Base-by-base conservation (phyloP, 2,888 invertebrate genomes). In the Hyppa rectilinea region DNA sequence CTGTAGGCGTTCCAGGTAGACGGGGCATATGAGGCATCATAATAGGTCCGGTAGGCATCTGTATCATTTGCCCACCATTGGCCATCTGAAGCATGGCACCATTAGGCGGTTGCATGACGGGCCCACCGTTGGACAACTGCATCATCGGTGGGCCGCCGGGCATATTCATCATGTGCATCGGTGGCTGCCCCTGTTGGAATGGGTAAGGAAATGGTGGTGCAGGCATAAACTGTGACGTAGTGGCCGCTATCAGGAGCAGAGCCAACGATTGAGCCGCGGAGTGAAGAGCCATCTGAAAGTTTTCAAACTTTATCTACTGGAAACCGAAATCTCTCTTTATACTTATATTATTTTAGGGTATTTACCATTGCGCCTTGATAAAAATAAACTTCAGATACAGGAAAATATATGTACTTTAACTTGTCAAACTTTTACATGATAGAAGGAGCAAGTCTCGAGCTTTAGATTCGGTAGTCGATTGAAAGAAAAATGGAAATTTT, bases 1-100 rank as follows among this genome's bases (percentile, higher is more conserved):
- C 78, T 59, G 72, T 69, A 2, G 79, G 53, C 72, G 83, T 84
- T 12, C 81, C 82, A 14, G 83, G 76, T 26, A 87, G 82, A 12
- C 84, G 84, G 20, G 87, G 83, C 56, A 88, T 75, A n/a, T 86
- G 87, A 9, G 84, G 85, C 64, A 83, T 85, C 60, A 85, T 71
- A 4, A 40, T 5, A 2, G 43, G 40, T 82, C 85, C 84, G 4
- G 72, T 77, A 9, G 85, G 78, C 71, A 85, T 76, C 36, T 81
- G 83, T 14, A 83, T 75, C 20, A 69, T 47, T n/a, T 78, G 82
- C 56, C 23, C 69, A 29, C 34, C 66, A 6, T 71, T 75, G 4
- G 84, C 80, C 68, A 85, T 69, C 29, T 80, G 84, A 20, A 82
- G 80, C 50, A 80, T 69, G 17, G 69, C 38, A 14, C 61, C 40